These are phyloP conservation scores for Pipa parva DNA, from an alignment of 2,113 vertebrate species.

Conservation along the genomic window DNA sequence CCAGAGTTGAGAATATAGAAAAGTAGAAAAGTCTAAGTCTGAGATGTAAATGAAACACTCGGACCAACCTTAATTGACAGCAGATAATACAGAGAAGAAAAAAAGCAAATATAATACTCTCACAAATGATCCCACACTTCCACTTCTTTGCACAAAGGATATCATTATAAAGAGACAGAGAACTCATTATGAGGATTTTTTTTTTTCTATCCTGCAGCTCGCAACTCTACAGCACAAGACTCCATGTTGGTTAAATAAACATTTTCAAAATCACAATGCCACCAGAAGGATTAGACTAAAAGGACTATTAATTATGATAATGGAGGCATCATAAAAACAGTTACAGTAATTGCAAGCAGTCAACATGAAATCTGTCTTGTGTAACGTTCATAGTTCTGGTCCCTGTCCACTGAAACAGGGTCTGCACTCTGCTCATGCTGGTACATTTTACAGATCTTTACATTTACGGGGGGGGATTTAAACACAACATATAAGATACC, in stretches of 20 bases:
- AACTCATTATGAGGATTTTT: neutral
- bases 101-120: no score
- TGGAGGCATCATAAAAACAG: conserved; percentile 29
- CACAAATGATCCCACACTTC: no score
- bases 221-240: neutral
- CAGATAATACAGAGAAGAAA: no score
- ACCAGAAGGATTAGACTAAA: conserved; percentile 34
- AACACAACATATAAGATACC: no score
- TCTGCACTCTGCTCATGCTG: neutral
- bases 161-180: neutral
- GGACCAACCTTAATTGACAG: no score
- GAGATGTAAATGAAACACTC: no score
- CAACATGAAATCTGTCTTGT: conserved; percentile 17
- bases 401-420: neutral
- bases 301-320: conserved; percentile 38
- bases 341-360: conserved; percentile 25
- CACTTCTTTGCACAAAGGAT: neutral
- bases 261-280: conserved; percentile 12
- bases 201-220: neutral
- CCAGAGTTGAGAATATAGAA: no score
- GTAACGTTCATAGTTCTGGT: conserved; percentile 29
- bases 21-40: no score
- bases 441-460: neutral
- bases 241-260: conserved; percentile 23
- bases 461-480: no score